Conservation (phyloP, 2,888 invertebrate genomes). For the Melieria omissa region DNA sequence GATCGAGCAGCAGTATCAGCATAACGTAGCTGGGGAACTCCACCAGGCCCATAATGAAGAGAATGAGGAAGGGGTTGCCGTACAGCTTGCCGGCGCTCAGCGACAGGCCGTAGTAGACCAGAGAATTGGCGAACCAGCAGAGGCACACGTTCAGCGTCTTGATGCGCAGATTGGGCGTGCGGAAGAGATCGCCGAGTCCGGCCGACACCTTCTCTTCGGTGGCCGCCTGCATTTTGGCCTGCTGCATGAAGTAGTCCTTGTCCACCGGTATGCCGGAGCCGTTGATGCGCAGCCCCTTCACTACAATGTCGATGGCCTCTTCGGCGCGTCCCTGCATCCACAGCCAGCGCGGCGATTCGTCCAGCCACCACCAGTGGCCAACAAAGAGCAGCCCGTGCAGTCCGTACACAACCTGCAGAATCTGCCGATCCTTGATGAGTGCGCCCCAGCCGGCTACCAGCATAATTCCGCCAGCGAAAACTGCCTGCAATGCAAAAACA, state of each 20-base stretch:
- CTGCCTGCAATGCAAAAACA: slow-evolving; percentile 69
- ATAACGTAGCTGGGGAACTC: slow-evolving; percentile 84
- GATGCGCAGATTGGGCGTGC: slow-evolving; percentile 80
- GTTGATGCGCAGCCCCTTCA: slow-evolving; percentile 81
- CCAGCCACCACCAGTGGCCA: slow-evolving; percentile 88
- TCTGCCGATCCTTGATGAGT: slow-evolving; percentile 76
- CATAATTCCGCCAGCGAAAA: slow-evolving; percentile 84
- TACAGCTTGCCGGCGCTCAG: slow-evolving; percentile 83
- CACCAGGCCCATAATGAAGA: slow-evolving; percentile 81
- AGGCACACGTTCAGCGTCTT: slow-evolving; percentile 85
- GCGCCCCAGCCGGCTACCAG: slow-evolving; percentile 86
- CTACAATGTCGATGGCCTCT: slow-evolving; percentile 80
- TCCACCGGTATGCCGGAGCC: slow-evolving; percentile 73
- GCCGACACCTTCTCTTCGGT: slow-evolving; percentile 67
- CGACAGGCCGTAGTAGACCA: slow-evolving; percentile 87
- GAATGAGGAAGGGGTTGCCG: slow-evolving; percentile 82
- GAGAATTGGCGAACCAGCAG: slow-evolving; percentile 89
- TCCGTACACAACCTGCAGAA: slow-evolving; percentile 83
- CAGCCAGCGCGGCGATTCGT: slow-evolving; percentile 89
- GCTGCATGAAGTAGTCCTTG: slow-evolving; percentile 74
- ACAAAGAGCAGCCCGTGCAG: slow-evolving; percentile 78
- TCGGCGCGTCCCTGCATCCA: slow-evolving; percentile 83
- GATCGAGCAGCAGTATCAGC: slow-evolving; percentile 79
- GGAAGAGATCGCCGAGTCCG: slow-evolving; percentile 79
- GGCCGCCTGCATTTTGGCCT: slow-evolving; percentile 66